Evolutionary conservation across 2,888 invertebrate species (phyloP).

Genomic region (Steinernema carpocapsae): DNA sequence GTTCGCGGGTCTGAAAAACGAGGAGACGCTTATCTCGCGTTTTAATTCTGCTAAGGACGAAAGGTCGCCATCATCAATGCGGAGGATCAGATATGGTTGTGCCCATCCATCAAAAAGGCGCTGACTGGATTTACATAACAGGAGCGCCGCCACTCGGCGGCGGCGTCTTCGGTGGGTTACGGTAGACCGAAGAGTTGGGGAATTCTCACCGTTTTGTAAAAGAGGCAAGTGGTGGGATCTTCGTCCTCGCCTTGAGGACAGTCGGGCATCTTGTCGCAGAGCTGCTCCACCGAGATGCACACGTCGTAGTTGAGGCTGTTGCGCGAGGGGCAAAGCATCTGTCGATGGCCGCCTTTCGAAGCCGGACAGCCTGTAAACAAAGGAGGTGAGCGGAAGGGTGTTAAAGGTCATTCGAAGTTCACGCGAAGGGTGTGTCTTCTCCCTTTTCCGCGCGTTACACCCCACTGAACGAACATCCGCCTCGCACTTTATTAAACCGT

Average conservation of each 20-base stretch:
- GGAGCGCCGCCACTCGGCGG: background rate
- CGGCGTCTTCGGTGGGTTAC: background rate
- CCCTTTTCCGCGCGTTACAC: constrained; percentile 26
- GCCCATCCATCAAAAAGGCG: constrained; percentile 27
- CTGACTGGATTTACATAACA: constrained; percentile 26
- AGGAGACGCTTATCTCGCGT: constrained; percentile 31
- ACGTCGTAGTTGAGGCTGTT: constrained; percentile 52
- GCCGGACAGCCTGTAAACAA: constrained; percentile 50
- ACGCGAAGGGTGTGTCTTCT: constrained; percentile 5
- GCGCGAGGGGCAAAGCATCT: constrained; percentile 51
- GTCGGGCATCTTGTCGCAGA: constrained; percentile 48
- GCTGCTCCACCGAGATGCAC: constrained; percentile 52
- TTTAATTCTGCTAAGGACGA: constrained; percentile 2
- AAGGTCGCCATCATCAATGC: background rate
- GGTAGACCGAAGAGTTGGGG: background rate
- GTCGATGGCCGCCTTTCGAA: constrained; percentile 50
- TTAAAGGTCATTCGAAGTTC: constrained; percentile 23
- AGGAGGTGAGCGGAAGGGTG: background rate
- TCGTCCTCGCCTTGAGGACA: constrained; percentile 55
- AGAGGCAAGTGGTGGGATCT: constrained; percentile 49
- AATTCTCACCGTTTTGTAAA: constrained; percentile 50
- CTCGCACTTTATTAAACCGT: constrained; percentile 27
- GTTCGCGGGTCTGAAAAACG: constrained; percentile 52
- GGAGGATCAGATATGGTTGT: constrained; percentile 5
- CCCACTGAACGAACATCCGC: background rate